phyloP scores from a whole-genome alignment of 2,888 invertebrate genomes.

The Monopis laevigella region DNA sequence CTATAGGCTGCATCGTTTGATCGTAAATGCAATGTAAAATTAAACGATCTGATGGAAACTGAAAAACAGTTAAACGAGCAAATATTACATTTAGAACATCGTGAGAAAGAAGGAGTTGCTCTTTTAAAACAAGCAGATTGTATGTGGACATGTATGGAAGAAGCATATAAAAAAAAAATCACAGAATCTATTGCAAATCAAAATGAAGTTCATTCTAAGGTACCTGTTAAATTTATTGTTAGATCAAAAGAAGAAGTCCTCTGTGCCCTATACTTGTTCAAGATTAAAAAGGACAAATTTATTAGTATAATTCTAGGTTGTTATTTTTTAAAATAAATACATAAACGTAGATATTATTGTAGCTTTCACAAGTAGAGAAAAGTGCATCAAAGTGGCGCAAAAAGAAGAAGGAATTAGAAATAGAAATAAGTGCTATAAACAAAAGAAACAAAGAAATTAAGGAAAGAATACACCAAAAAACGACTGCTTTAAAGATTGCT shows the following conservation, averaged over 20 bases:
- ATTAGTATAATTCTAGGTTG: too few relatives aligned
- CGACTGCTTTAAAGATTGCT: conserved; percentile 36
- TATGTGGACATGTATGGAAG: conserved; percentile 64
- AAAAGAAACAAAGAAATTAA: conserved; percentile 34
- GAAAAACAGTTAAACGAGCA: conserved; percentile 63
- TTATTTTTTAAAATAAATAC: too few relatives aligned
- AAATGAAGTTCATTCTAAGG: conserved; percentile 22
- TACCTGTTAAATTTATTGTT: too few relatives aligned
- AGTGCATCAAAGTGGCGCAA: conserved; percentile 43
- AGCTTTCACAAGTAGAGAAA: conserved; percentile 39
- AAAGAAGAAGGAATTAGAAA: conserved; percentile 42
- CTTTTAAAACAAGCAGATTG: conserved; percentile 65
- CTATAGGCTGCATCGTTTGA: conserved; percentile 43
- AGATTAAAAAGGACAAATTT: too few relatives aligned
- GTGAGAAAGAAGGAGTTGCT: conserved; percentile 63
- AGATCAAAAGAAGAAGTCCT: too few relatives aligned
- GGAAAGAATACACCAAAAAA: conserved; percentile 36
- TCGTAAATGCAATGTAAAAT: conserved; percentile 37
- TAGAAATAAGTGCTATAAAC: conserved; percentile 30
- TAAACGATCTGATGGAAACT: conserved; percentile 57
- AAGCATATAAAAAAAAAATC: conserved; percentile 48
- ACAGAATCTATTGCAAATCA: conserved; percentile 34
- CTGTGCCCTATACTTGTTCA: too few relatives aligned
- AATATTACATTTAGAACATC: conserved; percentile 66
- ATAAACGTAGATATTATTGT: conserved; percentile 18